Evolutionary conservation across 2,113 vertebrate genomes (phyloP), one percentile per base, ranked within the genome.

Genomic region (Rynchops niger): DNA sequence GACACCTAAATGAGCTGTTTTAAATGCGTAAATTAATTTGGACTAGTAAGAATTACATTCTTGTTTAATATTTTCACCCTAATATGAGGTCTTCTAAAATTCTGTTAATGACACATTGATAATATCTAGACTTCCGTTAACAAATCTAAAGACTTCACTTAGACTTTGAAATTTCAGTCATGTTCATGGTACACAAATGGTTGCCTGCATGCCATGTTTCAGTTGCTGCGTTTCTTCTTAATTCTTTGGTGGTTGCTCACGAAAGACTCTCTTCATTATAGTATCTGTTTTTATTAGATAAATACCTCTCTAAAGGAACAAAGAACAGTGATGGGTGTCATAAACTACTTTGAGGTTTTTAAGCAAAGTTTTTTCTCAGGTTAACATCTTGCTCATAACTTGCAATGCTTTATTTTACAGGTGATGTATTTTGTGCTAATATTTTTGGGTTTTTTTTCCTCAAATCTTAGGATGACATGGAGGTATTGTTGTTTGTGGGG

Each of bases 381-480:
- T 82, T 88, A 47, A 70, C 6, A 8, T 22, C n/a, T 82, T 70
- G 7, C 45, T 83, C 34, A 16, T 81, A 74, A 74, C 34, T 67
- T 78, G 12, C 17, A 81, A 8, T 63, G 22, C 8, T 82, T 63
- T 58, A 12, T 89, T 76, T 93, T 71, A 40, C 27, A 23, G 26
- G 8, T 81, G 23, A 40, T 71, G 1, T 49, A 20, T 66, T 93
- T 69, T 89, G 5, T 92, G 38, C 59, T 96, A 45, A 93, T 58
- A 12, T 27, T 71, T 4, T 69, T 88, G 20, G 9, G 2, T 11
- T 16, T 38, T 84, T 84, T 77, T 79, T 43, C 36, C 81, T 80
- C 53, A 72, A 55, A 55, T 87, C 38, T 77, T 95, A 98, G 98
- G 96, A 72, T 94, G 96, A 96, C 17, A 11, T 23, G 12, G 82